phyloP scores from a whole-genome alignment of 2,797 vertebrate genomes.

The Phataginus tricuspis region DNA sequence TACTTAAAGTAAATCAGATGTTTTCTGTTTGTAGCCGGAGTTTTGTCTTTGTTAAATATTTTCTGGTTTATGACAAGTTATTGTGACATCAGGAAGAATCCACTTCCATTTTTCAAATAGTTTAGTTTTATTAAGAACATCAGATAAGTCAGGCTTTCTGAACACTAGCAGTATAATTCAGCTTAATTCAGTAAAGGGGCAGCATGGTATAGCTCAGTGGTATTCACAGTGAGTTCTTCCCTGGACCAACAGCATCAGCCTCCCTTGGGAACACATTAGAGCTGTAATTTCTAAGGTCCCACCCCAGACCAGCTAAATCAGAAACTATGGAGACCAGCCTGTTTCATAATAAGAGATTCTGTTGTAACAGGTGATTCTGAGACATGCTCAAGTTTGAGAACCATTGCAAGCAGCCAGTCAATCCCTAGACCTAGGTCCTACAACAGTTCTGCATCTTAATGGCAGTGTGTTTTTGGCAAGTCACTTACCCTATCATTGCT shows the following conservation, averaged over 20 bases:
- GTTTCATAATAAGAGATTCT: slow-evolving; percentile 37
- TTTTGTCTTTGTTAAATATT: slow-evolving; percentile 62
- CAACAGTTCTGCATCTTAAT: slow-evolving; percentile 25
- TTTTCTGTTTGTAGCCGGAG: slow-evolving; percentile 55
- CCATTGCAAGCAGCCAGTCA: not conserved
- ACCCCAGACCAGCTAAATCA: slow-evolving; percentile 17
- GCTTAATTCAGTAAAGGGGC: not conserved
- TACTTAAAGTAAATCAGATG: slow-evolving; percentile 52
- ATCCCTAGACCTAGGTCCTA: not conserved
- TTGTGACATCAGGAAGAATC: slow-evolving; percentile 54
- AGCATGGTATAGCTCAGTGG: not conserved
- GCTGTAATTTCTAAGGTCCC: not conserved
- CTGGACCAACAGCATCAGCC: not conserved
- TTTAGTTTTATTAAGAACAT: slow-evolving; percentile 63
- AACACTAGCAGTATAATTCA: slow-evolving; percentile 28
- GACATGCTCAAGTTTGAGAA: not conserved
- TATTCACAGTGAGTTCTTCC: slow-evolving; percentile 14
- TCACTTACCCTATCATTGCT: not conserved
- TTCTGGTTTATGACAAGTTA: slow-evolving; percentile 62
- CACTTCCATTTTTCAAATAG: slow-evolving; percentile 44
- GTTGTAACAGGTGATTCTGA: slow-evolving; percentile 17
- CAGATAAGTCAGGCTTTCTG: slow-evolving; percentile 40
- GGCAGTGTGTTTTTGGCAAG: not conserved
- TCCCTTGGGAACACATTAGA: slow-evolving; percentile 17
- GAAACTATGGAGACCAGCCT: not conserved